Percentiles rank a stretch among this genome's conserved stretches.
phyloP scores from a whole-genome alignment of 2,113 vertebrate genomes.

The Trogon surrucura region DNA sequence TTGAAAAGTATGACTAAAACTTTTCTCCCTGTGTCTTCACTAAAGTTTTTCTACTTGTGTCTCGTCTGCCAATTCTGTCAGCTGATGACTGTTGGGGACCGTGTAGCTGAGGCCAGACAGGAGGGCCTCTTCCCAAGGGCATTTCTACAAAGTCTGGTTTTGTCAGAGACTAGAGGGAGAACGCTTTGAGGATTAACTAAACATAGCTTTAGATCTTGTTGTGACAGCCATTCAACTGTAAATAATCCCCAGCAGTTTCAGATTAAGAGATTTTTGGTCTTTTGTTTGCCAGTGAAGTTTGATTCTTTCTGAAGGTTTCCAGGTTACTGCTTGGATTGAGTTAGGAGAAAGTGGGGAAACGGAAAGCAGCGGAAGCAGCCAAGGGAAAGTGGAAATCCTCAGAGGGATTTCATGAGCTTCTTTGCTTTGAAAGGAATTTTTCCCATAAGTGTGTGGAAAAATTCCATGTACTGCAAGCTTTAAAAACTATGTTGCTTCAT shows the following conservation, averaged over 20 bases:
- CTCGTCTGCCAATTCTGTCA: not conserved
- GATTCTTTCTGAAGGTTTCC: not conserved
- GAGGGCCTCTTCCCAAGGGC: not conserved
- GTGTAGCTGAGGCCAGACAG: not conserved
- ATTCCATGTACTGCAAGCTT: not conserved
- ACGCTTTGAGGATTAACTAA: not conserved
- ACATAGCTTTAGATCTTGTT: not conserved
- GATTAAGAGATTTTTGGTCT: not conserved
- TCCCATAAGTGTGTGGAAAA: conserved; percentile 4
- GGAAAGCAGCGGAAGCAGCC: not conserved
- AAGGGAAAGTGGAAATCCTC: not conserved
- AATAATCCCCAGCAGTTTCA: not conserved
- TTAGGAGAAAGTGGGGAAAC: not conserved
- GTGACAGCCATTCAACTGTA: not conserved
- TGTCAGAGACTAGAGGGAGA: not conserved
- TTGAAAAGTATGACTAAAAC: not conserved
- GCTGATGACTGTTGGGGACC: not conserved
- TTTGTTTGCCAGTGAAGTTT: not conserved
- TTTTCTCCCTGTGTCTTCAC: not conserved
- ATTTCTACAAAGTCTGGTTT: not conserved
- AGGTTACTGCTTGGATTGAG: not conserved
- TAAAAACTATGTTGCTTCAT: not conserved
- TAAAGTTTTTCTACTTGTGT: not conserved
- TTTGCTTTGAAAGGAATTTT: conserved; percentile 29
- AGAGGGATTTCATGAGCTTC: not conserved